Base-by-base conservation (phyloP, 2,797 vertebrate genomes). In the Uromys caudimaculatus region DNA sequence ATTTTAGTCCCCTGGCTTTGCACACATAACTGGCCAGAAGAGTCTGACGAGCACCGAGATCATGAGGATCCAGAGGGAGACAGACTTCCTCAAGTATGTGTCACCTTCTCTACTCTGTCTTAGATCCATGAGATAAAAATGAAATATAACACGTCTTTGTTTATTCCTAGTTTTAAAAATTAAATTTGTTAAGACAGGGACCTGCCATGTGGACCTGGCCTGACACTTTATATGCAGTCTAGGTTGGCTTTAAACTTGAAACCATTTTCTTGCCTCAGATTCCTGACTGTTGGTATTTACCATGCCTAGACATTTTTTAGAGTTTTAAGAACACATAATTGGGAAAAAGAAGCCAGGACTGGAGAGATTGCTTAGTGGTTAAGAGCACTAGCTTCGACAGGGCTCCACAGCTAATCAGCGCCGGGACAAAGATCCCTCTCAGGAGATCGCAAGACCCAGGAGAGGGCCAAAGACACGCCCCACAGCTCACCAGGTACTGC, bases 51-150 rank as follows among this genome's bases (percentile, higher is more conserved):
- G 96, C 96, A 98, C 98, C 0, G 98, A 98, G 84, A 92, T 97
- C 35, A 98, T 98, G 96, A 98, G 98, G 81, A 98, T 99, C 95
- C 99, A 98, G 52, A 98, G 97, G 79, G 97, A 99, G 90, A 98
- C 98, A 0, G 97, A 99, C 98, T 99, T 99, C 96, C 98, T 99
- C 89, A 98, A 98, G 99, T 99, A 98, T 84, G 98, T 95, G 58
- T 56, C 47, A 8, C 32, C 29, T 97, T 97, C 44, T 96, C 64
- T 85, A 92, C 52, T 81, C 19, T 90, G 77, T 62, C 69, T 64
- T 95, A 93, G 82, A 77, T 44, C 16, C 56, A 29, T 38, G 89
- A 44, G 77, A 67, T 87, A 87, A 76, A 19, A 73, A 62, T 88
- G 24, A 29, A 54, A 82, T 7, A 12, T 60, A 77, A 52, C 47